phyloP scores from a whole-genome alignment of 2,113 vertebrate genomes.

The Jaculus jaculus region DNA sequence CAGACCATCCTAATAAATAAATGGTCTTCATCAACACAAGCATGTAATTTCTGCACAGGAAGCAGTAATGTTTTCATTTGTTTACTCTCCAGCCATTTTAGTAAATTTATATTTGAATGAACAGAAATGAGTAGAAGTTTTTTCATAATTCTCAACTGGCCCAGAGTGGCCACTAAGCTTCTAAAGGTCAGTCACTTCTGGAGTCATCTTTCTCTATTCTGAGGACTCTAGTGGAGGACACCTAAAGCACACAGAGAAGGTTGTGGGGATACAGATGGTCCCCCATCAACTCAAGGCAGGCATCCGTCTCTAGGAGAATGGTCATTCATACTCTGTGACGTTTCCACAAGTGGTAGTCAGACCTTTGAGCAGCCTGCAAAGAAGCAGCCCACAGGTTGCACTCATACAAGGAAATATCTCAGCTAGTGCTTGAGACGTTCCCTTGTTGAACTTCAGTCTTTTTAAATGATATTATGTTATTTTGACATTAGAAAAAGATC shows the following conservation, averaged over 20 bases:
- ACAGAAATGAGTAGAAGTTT: neutral
- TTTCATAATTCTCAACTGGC: neutral
- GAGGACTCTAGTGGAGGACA: neutral
- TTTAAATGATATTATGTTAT: neutral
- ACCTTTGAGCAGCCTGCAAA: neutral
- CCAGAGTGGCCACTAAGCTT: neutral
- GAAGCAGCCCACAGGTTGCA: neutral
- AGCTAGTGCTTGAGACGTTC: neutral
- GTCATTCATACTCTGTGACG: neutral
- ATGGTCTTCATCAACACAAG: constrained; percentile 43
- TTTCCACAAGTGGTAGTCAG: neutral
- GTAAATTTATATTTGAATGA: constrained; percentile 29
- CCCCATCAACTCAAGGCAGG: neutral
- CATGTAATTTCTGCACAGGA: constrained; percentile 47
- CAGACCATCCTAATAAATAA: constrained; percentile 48
- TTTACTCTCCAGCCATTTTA: neutral
- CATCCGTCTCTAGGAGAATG: neutral
- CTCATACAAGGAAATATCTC: neutral
- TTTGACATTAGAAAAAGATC: constrained; percentile 8
- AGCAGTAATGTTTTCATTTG: constrained; percentile 4
- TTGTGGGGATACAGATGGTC: too few species aligned
- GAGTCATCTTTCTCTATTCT: neutral
- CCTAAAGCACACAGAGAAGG: neutral
- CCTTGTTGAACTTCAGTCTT: neutral
- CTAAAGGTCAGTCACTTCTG: neutral